Evolutionary conservation across 1,140 invertebrate species (phyloP), one percentile per base, ranked within the genome.

Genomic region (Mycetomoellerius zeteki): DNA sequence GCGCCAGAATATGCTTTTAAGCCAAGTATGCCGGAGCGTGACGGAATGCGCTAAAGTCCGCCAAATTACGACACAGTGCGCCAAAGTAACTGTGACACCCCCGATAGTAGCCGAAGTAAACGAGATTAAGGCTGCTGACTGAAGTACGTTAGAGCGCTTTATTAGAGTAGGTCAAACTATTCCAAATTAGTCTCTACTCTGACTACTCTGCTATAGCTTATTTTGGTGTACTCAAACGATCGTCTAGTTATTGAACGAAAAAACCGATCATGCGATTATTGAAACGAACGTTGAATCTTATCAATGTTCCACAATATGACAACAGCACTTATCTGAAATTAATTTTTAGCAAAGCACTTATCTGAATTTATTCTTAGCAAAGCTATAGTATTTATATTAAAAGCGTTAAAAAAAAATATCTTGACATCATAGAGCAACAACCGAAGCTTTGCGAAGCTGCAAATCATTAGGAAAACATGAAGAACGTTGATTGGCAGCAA

Each of bases 61-160:
- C 69, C 80, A 75, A 84, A 84, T 84, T 84, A 84, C 80, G 54
- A 73, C 56, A 73, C 54, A 30, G 80, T 60, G 24, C 80, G 24
- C 69, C 56, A 73, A 73, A 84, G 69, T 84, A 73, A 62, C 69
- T 33, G 69, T 73, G 54, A 65, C 37, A 84, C 37, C n/a, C 24
- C 37, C 24, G 21, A 72, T 72, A 67, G 78, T 67, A 43, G 33
- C 37, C 80, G 69, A 82, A 82, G 80, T 84, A 73, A 84, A 84
- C 43, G 80, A 84, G 80, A 84, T 84, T 84, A 84, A 84, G 27
- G 80, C 24, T 84, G 80, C 69, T 69, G 27, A 84, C 69, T 69
- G 27, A 84, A 84, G 80, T 84, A 84, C 80, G 80, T 72, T 84
- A 84, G 69, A 75, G 80, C 69, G 69, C 80, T 84, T 84, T 84